Conservation (phyloP, 2,113 vertebrate genomes). For the Antigone vipio region DNA sequence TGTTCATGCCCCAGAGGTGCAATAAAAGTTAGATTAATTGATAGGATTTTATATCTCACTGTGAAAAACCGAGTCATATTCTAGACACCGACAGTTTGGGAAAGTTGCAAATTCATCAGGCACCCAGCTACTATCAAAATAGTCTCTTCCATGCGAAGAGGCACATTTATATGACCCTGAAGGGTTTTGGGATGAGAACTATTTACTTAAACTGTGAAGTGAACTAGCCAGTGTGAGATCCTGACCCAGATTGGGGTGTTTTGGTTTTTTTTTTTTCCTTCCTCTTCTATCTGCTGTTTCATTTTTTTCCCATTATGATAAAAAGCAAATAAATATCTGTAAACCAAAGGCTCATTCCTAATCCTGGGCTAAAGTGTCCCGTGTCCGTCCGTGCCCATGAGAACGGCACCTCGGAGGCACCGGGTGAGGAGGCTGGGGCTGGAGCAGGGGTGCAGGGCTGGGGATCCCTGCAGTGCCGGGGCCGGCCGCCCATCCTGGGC, state of each 20-base stretch:
- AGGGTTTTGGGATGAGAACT: constrained; percentile 72
- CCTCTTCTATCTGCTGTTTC: constrained; percentile 60
- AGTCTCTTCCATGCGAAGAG: constrained; percentile 66
- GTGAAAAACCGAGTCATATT: constrained; percentile 61
- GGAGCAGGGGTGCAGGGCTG: neutral
- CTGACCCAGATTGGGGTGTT: constrained; percentile 59
- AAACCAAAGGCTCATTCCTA: constrained; percentile 43
- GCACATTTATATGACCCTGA: constrained; percentile 67
- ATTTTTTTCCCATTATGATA: constrained; percentile 61
- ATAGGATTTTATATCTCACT: constrained; percentile 71
- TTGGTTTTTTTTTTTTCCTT: constrained; percentile 3
- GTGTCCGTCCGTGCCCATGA: neutral
- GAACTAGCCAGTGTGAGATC: constrained; percentile 74
- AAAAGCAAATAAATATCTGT: constrained; percentile 64
- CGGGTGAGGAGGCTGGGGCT: neutral
- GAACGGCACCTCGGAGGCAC: neutral
- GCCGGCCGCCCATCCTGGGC: accelerated
- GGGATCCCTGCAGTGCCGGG: neutral
- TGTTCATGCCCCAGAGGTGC: constrained; percentile 68
- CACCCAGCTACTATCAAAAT: constrained; percentile 71
- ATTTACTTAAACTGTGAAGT: constrained; percentile 75
- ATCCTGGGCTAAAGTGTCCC: constrained; percentile 34
- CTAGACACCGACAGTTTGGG: constrained; percentile 64
- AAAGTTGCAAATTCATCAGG: constrained; percentile 67
- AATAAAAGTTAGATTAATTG: constrained; percentile 73